Base-by-base conservation (phyloP, 2,113 vertebrate species). In the Pipa parva region DNA sequence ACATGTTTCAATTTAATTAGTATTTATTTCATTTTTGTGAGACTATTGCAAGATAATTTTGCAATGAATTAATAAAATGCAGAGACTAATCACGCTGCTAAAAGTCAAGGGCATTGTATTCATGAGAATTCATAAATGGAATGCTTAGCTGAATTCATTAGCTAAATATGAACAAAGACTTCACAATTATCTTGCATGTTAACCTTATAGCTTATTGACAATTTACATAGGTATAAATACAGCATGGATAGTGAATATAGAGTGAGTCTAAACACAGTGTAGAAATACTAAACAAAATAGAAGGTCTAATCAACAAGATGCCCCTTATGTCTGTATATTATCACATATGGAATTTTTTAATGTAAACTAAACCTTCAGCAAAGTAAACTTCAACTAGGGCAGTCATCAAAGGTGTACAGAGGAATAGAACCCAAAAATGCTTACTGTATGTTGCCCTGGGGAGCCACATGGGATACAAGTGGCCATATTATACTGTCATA, bases 1-100 rank as follows among this genome's bases (percentile, higher is more conserved):
- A 68, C 52, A 39, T 31, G 33, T 54, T 70, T 61, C 26, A 13
- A 6, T 50, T 42, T 70, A 61, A 70, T 61, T 70, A 45, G 57
- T 31, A 70, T 54, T 61, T 42, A 27, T 31, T 61, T 22, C 20
- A 58, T 24, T 61, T 54, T 59, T 33, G 22, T 59, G 13, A 48
- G 25, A 46, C 27, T 42, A 6, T 28, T 4, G 12, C 56, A 63
- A 51, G 8, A 5, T 18, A 3, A 7, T 42, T 61, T 52, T 27
- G 6, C 15, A 39, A 37, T 52, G 60, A 21, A 59, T 69, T 59
- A 60, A 29, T 58, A 61, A 61, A 61, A 61, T 54, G 26, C 24
- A 28, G 12, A 21, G 56, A 26, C 56, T 45, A 29, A 61, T 61
- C 37, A 24, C 9, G 25, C 12, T 33, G 21, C 18, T 29, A n/a